A percentile compares a stretch with the other conserved stretches of the same genome.
These are phyloP conservation scores for Mongoloraphidia duomilia DNA, from an alignment of 2,888 invertebrate species.

Conservation along the genomic window DNA sequence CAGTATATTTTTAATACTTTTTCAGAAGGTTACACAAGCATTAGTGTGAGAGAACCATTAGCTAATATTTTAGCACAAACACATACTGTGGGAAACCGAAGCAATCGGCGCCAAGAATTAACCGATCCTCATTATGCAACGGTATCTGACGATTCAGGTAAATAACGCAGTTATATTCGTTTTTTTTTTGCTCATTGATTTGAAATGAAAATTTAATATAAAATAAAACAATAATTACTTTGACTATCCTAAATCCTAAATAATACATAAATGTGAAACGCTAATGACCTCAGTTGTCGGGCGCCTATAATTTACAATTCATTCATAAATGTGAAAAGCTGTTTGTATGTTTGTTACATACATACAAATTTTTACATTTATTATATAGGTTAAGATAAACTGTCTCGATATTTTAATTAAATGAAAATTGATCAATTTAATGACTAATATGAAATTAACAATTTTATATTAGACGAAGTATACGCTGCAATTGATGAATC, in stretches of 20 bases:
- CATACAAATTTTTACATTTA: not conserved
- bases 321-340: too few species aligned
- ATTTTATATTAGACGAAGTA: slow-evolving; percentile 54
- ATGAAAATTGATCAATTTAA: too few species aligned
- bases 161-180: not conserved
- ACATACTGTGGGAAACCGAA: slow-evolving; percentile 25
- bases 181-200: too few species aligned
- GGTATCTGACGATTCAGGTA: slow-evolving; percentile 81
- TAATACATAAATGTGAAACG: too few species aligned
- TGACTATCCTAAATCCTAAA: too few species aligned
- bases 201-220: too few species aligned
- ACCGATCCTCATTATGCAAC: slow-evolving; percentile 72
- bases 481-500: slow-evolving; percentile 83
- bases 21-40: slow-evolving; percentile 81
- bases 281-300: too few species aligned
- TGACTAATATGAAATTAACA: too few species aligned
- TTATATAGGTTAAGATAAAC: not conserved
- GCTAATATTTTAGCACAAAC: slow-evolving; percentile 62
- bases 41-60: slow-evolving; percentile 78
- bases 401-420: too few species aligned
- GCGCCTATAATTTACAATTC: too few species aligned
- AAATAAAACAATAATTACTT: too few species aligned
- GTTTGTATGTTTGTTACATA: not conserved
- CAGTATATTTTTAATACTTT: slow-evolving; percentile 12
- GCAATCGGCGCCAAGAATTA: slow-evolving; percentile 26